These are phyloP conservation scores for Patella vulgata DNA, from an alignment of 1,140 invertebrate species.

Conservation along the genomic window DNA sequence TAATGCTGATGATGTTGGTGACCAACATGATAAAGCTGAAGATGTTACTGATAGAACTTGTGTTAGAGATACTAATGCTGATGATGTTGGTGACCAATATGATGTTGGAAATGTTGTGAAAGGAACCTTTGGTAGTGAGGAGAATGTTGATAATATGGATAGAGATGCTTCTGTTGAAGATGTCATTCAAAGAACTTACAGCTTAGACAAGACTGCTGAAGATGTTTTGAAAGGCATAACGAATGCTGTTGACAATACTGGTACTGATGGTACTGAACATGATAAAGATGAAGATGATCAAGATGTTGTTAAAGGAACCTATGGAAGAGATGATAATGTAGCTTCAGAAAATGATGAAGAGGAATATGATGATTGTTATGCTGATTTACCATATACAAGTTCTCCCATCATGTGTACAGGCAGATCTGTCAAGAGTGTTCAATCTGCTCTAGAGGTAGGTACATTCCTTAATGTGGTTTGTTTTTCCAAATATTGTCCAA, in stretches of 20 bases:
- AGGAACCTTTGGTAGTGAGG: not conserved
- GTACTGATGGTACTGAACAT: not conserved
- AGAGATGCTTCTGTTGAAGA: conserved; percentile 9
- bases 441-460: too few species aligned
- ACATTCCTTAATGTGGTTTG: too few species aligned
- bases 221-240: not conserved
- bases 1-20: conserved; percentile 10
- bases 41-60: conserved; percentile 6
- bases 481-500: too few species aligned
- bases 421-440: too few species aligned
- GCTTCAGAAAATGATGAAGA: not conserved
- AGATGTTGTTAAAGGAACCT: not conserved
- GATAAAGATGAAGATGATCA: not conserved
- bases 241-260: not conserved
- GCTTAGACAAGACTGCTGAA: conserved; percentile 18
- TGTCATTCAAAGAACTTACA: conserved; percentile 14
- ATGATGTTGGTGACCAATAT: not conserved
- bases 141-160: conserved; percentile 3
- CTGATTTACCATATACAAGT: not conserved
- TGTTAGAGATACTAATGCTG: not conserved
- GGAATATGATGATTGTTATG: not conserved
- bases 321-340: not conserved
- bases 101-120: not conserved
- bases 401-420: not conserved
- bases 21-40: conserved; percentile 1